Percentiles rank a stretch among this genome's conserved stretches.
Evolutionary conservation across 2,113 vertebrate species (phyloP).

Genomic region (Phaetusa simplex): DNA sequence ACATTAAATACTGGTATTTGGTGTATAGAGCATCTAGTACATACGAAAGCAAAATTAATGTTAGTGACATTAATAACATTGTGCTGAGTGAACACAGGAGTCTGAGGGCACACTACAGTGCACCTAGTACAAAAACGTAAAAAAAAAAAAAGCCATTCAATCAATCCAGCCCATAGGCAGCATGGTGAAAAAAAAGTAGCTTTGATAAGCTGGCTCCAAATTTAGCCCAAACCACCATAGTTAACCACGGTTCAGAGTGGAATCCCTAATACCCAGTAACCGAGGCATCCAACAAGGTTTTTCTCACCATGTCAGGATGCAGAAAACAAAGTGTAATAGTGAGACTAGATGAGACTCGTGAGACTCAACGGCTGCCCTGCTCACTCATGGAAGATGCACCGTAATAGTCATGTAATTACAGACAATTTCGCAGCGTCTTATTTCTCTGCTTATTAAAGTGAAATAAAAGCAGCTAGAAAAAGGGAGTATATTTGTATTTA

Average conservation of each 20-base stretch:
- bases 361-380: neutral
- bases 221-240: neutral
- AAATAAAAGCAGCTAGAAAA: neutral
- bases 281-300: neutral
- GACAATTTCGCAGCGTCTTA: neutral
- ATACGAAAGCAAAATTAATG: neutral
- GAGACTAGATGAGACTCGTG: neutral
- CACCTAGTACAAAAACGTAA: neutral
- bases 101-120: neutral
- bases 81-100: neutral
- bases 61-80: neutral
- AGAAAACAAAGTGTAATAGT: neutral
- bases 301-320: neutral
- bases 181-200: neutral
- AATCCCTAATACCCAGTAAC: neutral
- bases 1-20: neutral
- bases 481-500: constrained; percentile 16
- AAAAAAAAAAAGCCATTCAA: neutral
- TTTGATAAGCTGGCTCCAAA: neutral
- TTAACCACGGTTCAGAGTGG: neutral
- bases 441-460: neutral
- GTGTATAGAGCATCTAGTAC: neutral
- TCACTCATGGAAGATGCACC: neutral
- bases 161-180: neutral
- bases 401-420: neutral